Percentiles rank a stretch among this genome's conserved stretches.
Conservation (phyloP, 2,888 invertebrate genomes). For the Xanthorhoe designata region DNA sequence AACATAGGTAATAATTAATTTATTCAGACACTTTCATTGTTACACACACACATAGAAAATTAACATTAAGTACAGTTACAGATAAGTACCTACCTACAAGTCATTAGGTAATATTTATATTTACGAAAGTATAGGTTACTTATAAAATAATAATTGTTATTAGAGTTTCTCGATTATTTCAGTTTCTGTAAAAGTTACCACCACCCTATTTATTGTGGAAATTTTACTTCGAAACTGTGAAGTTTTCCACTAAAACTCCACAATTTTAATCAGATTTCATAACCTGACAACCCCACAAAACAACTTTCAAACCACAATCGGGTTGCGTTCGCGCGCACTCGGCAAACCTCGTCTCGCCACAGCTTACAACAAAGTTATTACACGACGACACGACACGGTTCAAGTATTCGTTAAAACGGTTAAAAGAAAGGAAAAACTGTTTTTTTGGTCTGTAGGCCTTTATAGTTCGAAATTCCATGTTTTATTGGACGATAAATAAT, state of each 20-base stretch:
- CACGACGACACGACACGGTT: conserved; percentile 49
- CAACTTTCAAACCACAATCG: conserved; percentile 63
- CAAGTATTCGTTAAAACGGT: conserved; percentile 57
- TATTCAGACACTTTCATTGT: too few species aligned
- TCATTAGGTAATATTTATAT: too few species aligned
- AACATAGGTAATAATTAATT: too few species aligned
- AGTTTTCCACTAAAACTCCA: not conserved
- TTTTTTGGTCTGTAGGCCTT: conserved; percentile 40
- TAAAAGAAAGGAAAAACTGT: conserved; percentile 56
- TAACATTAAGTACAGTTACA: too few species aligned
- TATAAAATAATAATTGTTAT: too few species aligned
- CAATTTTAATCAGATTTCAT: conserved; percentile 20
- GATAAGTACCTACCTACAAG: too few species aligned
- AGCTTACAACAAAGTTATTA: conserved; percentile 18
- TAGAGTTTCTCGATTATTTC: too few species aligned
- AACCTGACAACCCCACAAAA: conserved; percentile 52
- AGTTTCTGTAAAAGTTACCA: too few species aligned
- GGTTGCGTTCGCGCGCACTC: conserved; percentile 42
- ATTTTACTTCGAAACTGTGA: too few species aligned
- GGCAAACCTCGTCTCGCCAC: conserved; percentile 25
- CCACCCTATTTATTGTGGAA: too few species aligned
- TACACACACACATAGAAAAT: too few species aligned
- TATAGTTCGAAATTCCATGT: conserved; percentile 44
- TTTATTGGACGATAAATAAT: conserved; percentile 27
- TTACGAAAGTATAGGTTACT: too few species aligned